Evolutionary conservation across 2,113 vertebrate species (phyloP), one percentile per base, ranked within the genome.

Genomic region (Alexandromys fortis): DNA sequence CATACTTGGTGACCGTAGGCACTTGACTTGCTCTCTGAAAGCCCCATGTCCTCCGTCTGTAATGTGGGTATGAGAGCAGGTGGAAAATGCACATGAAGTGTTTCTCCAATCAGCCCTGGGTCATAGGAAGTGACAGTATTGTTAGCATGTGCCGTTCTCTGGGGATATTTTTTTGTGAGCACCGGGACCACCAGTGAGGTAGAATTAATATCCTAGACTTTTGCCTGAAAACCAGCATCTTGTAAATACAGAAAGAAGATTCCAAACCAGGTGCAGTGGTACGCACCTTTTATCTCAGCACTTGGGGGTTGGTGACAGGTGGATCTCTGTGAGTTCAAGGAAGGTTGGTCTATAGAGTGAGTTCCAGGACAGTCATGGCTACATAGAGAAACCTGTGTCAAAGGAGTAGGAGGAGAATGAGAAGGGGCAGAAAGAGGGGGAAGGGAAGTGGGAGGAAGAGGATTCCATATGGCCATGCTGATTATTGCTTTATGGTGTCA

Each of bases 121-220:
- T 52, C 52, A 63, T 11, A 55, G 63, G 42, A 45, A 33, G 21
- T 61, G 8, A 38, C 38, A 96, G 38, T 87, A 38, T 87, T 49
- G 19, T 49, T 35, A 52, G 65, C 61, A 45, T 70, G 77, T 75
- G 21, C 76, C 83, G 86, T 73, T 58, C 28, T 93, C 88, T 73
- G 33, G 35, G 9, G n/a, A 30, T 70, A 55, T 86, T 92, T 91
- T 9, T 72, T 97, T 93, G 49, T 35, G 14, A 82, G 68, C 75
- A 75, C 33, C 7, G 10, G 35, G 73, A 72, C 13, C 67, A 24
- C 86, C 33, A 83, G 0, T 47, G 24, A 94, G 7, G 45, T 14
- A 91, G 28, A 76, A 87, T 55, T 89, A 82, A 85, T 47, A 58
- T 7, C 28, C 78, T 47, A 47, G 38, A 35, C 52, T 94, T 93